phyloP scores from a whole-genome alignment of 1,140 invertebrate species.

The Drosophila tropicalis region DNA sequence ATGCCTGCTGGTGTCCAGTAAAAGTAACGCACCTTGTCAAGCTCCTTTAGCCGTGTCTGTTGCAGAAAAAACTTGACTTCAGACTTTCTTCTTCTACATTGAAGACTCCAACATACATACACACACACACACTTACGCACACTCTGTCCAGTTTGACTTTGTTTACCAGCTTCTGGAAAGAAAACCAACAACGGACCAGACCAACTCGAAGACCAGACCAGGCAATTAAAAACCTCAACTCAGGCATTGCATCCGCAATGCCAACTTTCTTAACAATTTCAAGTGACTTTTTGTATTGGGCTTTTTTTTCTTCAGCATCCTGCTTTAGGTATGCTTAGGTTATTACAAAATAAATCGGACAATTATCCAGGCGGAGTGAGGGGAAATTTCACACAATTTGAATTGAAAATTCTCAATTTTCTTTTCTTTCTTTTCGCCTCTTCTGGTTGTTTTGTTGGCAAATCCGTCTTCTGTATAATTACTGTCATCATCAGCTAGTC shows the following conservation, averaged over 20 bases:
- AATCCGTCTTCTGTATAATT: constrained; percentile 78
- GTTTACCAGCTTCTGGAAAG: constrained; percentile 56
- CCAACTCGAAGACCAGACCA: constrained; percentile 39
- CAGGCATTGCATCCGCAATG: constrained; percentile 56
- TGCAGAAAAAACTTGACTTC: constrained; percentile 41
- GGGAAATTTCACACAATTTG: neutral
- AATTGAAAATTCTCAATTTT: neutral
- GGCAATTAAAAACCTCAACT: constrained; percentile 60
- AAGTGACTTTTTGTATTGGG: neutral
- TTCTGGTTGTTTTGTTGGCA: constrained; percentile 41
- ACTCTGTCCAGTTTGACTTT: constrained; percentile 74
- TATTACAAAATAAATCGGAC: neutral
- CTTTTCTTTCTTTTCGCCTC: neutral
- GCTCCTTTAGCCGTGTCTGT: constrained; percentile 38
- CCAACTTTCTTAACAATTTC: constrained; percentile 67
- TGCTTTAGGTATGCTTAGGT: constrained; percentile 30
- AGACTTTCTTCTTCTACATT: constrained; percentile 21
- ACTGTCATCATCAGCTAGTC: constrained; percentile 58
- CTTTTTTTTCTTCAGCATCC: constrained; percentile 49
- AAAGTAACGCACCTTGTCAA: constrained; percentile 70
- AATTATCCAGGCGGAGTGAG: neutral
- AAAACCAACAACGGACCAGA: constrained; percentile 29
- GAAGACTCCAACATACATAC: constrained; percentile 25
- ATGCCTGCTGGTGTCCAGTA: constrained; percentile 49
- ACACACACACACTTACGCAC: constrained; percentile 72